Percentiles rank a stretch among this genome's conserved stretches.
phyloP scores from a whole-genome alignment of 1,140 invertebrate genomes.

The Drosophila bocki region DNA sequence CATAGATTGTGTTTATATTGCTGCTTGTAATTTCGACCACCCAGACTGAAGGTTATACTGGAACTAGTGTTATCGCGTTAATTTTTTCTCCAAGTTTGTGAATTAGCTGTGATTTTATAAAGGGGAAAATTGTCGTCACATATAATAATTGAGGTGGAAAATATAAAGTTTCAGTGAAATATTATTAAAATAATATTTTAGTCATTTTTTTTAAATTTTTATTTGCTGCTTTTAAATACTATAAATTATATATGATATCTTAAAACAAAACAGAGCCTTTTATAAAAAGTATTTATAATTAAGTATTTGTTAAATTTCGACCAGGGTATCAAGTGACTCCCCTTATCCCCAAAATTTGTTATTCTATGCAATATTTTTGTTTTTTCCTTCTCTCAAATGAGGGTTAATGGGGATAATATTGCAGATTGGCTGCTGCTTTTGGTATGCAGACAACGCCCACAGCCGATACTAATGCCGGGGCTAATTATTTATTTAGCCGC shows the following conservation, averaged over 20 bases:
- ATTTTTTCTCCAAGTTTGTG: background rate
- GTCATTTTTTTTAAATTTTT: too few relatives aligned
- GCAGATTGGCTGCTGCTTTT: slow-evolving; percentile 31
- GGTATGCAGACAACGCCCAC: slow-evolving; percentile 48
- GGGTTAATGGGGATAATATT: slow-evolving; percentile 43
- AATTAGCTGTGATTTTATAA: background rate
- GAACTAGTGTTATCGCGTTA: slow-evolving; percentile 1
- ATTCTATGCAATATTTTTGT: slow-evolving; percentile 7
- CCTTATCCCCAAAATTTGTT: background rate
- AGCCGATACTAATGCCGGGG: slow-evolving; percentile 33
- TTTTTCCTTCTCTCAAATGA: slow-evolving; percentile 4
- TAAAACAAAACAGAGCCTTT: too few relatives aligned
- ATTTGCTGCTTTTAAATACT: too few relatives aligned
- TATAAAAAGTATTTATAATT: too few relatives aligned
- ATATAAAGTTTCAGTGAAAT: too few relatives aligned
- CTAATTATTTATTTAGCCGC: slow-evolving; percentile 76
- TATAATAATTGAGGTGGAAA: too few relatives aligned
- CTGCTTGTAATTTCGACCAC: slow-evolving; percentile 44
- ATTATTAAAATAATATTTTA: too few relatives aligned
- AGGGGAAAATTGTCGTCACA: too few relatives aligned
- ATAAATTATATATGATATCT: too few relatives aligned
- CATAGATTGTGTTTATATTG: slow-evolving; percentile 47
- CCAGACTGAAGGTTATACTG: slow-evolving; percentile 7
- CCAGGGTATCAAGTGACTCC: slow-evolving; percentile 12
- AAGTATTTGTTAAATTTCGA: background rate